These are phyloP conservation scores for Pteromalus puparum DNA, from an alignment of 1,140 invertebrate species.

Conservation along the genomic window DNA sequence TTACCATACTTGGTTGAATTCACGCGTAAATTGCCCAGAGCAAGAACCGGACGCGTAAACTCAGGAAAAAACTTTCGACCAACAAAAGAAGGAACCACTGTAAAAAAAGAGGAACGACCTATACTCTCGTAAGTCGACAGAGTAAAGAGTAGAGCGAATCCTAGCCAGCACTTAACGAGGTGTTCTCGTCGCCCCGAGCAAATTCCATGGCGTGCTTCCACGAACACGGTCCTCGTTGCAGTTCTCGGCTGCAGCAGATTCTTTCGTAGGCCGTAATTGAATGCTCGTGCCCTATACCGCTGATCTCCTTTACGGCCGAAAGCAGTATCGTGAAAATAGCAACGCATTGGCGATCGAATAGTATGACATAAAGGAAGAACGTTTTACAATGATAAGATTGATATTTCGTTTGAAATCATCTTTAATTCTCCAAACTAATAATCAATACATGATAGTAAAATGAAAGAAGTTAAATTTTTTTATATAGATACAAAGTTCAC, in stretches of 20 bases:
- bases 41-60: neutral
- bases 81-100: neutral
- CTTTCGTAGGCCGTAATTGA: neutral
- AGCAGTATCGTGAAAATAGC: neutral
- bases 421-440: slow-evolving; percentile 48
- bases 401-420: slow-evolving; percentile 31
- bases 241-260: neutral
- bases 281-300: neutral
- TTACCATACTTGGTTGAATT: neutral
- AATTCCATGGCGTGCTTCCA: slow-evolving; percentile 39
- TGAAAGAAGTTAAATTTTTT: slow-evolving; percentile 45
- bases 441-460: slow-evolving; percentile 45
- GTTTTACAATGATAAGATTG: neutral
- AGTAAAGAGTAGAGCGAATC: slow-evolving; percentile 1
- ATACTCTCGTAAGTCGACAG: neutral
- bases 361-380: neutral
- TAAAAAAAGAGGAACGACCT: neutral
- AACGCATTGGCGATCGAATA: neutral
- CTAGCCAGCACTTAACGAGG: slow-evolving; percentile 31
- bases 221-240: slow-evolving; percentile 8
- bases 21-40: neutral
- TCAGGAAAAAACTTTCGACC: neutral
- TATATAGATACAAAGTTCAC: slow-evolving; percentile 33
- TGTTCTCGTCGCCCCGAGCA: slow-evolving; percentile 29
- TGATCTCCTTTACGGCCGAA: neutral